These are phyloP conservation scores for Platyscapa corneri DNA, from an alignment of 1,140 invertebrate genomes.

Conservation along the genomic window DNA sequence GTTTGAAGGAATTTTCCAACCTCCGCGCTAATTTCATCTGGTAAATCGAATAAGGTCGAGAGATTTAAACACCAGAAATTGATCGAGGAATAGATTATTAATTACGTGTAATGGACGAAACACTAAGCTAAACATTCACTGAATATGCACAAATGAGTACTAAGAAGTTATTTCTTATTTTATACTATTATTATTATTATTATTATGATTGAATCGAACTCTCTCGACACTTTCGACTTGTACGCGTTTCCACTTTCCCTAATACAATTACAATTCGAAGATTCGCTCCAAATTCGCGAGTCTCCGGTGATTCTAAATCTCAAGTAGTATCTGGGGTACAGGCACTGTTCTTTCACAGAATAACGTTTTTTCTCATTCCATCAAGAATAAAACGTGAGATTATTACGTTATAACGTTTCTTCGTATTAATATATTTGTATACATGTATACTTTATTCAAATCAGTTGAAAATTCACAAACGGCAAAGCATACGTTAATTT, in stretches of 20 bases:
- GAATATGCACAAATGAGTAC: background rate
- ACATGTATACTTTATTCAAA: constrained; percentile 37
- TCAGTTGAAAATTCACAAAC: constrained; percentile 50
- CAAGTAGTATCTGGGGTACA: constrained; percentile 67
- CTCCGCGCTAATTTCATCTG: background rate
- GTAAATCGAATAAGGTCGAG: background rate
- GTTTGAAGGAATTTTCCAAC: background rate
- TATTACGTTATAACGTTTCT: constrained; percentile 46
- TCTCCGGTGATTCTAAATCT: constrained; percentile 58
- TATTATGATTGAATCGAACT: background rate
- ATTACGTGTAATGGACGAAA: background rate
- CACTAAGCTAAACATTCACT: no score
- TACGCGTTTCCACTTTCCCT: background rate
- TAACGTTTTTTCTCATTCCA: constrained; percentile 56
- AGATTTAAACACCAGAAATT: background rate
- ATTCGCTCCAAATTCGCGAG: background rate
- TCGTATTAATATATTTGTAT: constrained; percentile 4
- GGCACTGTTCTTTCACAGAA: constrained; percentile 70
- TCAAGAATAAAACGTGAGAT: constrained; percentile 54
- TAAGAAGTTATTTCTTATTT: background rate
- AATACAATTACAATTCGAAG: constrained; percentile 24
- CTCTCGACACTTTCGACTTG: constrained; percentile 18
- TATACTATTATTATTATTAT: background rate
- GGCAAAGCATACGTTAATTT: constrained; percentile 12
- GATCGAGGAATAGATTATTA: background rate